Percentiles rank a stretch among this genome's conserved stretches.
Conservation (phyloP, 2,113 vertebrate genomes). For the Cyrtonyx montezumae region DNA sequence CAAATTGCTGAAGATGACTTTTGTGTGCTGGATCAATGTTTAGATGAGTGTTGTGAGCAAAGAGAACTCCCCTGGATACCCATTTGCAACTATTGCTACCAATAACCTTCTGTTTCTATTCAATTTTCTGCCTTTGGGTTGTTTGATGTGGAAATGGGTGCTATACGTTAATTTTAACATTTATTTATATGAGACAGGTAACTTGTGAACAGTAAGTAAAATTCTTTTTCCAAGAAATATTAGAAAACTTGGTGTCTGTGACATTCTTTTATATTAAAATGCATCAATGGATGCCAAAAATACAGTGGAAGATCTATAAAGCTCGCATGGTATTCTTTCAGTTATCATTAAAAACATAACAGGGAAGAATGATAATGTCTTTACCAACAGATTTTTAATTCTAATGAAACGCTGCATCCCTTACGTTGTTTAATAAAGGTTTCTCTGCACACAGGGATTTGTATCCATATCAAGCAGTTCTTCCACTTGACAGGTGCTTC, state of each 20-base stretch:
- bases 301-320: neutral
- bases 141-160: neutral
- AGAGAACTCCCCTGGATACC: neutral
- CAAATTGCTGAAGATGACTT: neutral
- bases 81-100: neutral
- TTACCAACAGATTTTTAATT: neutral
- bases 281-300: neutral
- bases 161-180: neutral
- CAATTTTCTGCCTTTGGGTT: neutral
- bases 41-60: conserved; percentile 6
- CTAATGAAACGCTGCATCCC: neutral
- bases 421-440: neutral
- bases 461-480: neutral
- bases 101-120: neutral
- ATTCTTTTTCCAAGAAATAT: neutral
- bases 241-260: neutral
- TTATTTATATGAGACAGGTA: neutral
- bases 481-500: neutral
- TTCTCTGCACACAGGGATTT: neutral
- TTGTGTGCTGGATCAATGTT: conserved; percentile 26
- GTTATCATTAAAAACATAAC: neutral
- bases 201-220: neutral
- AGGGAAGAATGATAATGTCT: neutral
- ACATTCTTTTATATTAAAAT: neutral
- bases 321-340: neutral